Evolutionary conservation across 1,140 invertebrate species (phyloP), one percentile per base, ranked within the genome.

Genomic region (Sitophilus oryzae): DNA sequence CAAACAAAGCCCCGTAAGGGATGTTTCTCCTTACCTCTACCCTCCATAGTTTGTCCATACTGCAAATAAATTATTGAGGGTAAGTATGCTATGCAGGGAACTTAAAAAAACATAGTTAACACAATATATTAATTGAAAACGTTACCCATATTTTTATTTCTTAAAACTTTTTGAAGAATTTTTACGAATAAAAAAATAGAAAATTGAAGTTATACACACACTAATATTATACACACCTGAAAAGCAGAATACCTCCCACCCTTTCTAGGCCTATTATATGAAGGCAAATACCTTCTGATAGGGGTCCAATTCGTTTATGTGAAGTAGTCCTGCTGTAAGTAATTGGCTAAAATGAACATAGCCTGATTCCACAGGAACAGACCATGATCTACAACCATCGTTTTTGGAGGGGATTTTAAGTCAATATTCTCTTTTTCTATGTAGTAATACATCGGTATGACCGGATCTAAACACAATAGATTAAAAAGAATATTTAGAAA

Each of bases 281-380:
- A 96, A 2, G 96, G 95, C 48, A 98, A 77, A 76, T 98, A 96
- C 36, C 96, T 79, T 52, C 94, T 77, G 52, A 98, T 92, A 1
- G n/a, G 93, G 92, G 76, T 99, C 96, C 38, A 99, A 74, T 75
- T 98, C 96, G 68, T 93, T 96, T 10, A n/a, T 85, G 67, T 96
- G 90, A 20, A 99, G 75, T 14, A 98, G 74, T 25, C 88, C 86
- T 44, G 87, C 87, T 18, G 89, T 91, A 18, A 99, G 74, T 21
- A 99, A 74, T 70, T 96, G 89, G n/a, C n/a, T 62, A 99, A 91
- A 44, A 98, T 82, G 71, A 95, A 96, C 73, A 99, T 77, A 0
- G 95, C 84, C 76, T 99, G 95, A 56, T 93, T 93, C 93, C 93
- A 95, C 4, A 88, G 73, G 68, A 82, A 87, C 23, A 82, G 67